phyloP scores from a whole-genome alignment of 2,113 vertebrate species.

The Phylloscopus whistleri region DNA sequence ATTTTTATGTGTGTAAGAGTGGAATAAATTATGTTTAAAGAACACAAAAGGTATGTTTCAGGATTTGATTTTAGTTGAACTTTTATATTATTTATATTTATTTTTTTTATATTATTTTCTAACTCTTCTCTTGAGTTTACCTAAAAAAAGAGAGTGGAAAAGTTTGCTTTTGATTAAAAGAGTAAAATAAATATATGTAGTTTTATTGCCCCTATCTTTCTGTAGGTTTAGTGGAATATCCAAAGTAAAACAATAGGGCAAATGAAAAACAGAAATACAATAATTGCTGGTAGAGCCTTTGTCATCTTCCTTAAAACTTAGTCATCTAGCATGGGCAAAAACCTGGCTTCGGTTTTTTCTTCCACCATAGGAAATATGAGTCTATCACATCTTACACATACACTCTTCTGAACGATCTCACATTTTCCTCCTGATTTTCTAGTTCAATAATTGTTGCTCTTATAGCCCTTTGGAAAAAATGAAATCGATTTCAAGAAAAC shows the following conservation, averaged over 20 bases:
- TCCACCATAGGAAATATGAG: neutral
- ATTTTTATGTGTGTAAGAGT: neutral
- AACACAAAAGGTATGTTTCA: neutral
- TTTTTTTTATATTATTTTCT: neutral
- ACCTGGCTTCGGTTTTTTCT: neutral
- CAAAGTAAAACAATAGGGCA: neutral
- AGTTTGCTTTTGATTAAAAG: neutral
- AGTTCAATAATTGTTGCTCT: neutral
- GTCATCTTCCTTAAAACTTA: neutral
- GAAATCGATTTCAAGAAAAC: neutral
- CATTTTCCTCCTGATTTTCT: neutral
- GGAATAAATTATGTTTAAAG: neutral
- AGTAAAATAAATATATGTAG: neutral
- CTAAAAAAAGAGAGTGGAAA: neutral
- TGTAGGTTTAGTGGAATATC: neutral
- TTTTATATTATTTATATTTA: neutral
- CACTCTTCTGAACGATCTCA: neutral
- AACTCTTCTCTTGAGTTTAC: neutral
- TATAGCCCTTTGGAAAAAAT: neutral
- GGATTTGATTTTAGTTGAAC: neutral
- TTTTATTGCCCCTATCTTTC: neutral
- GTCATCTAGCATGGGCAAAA: neutral
- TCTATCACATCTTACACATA: neutral
- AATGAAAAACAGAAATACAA: neutral
- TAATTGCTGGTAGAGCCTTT: neutral